phyloP scores from a whole-genome alignment of 2,888 invertebrate species.

The Smittia sp. region DNA sequence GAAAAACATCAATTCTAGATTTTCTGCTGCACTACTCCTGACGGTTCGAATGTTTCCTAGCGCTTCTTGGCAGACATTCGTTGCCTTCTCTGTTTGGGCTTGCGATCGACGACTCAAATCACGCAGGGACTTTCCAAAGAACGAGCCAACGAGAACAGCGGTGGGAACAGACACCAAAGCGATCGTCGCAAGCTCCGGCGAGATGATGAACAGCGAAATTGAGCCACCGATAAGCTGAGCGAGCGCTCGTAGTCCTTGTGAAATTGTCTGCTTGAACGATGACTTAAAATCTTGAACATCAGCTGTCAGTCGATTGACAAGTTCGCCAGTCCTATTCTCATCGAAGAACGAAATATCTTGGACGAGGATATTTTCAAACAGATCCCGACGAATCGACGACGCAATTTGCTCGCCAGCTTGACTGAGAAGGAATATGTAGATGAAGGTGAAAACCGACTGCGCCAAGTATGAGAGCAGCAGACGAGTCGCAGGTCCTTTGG shows the following conservation, averaged over 20 bases:
- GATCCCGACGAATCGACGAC: conserved; percentile 70
- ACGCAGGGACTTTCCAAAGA: conserved; percentile 76
- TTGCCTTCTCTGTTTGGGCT: conserved; percentile 79
- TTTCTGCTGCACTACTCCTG: conserved; percentile 90
- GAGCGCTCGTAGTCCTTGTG: conserved; percentile 82
- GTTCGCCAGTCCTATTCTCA: conserved; percentile 83
- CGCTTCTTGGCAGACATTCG: conserved; percentile 89
- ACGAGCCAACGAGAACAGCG: conserved; percentile 78
- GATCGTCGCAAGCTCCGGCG: conserved; percentile 82
- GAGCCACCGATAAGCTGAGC: conserved; percentile 69
- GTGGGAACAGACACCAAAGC: conserved; percentile 83
- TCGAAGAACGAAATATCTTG: conserved; percentile 93
- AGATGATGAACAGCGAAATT: conserved; percentile 70
- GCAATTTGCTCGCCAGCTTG: conserved; percentile 88
- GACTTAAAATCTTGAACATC: conserved; percentile 98
- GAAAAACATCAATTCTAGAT: conserved; percentile 71
- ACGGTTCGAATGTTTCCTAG: conserved; percentile 92
- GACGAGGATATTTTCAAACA: conserved; percentile 77
- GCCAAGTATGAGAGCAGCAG: conserved; percentile 52
- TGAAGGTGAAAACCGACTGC: conserved; percentile 81
- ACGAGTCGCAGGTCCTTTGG: conserved; percentile 50
- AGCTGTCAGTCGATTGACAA: conserved; percentile 84
- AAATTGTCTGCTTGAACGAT: conserved; percentile 88
- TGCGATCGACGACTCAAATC: conserved; percentile 77
- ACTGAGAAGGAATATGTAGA: conserved; percentile 83